A percentile compares a stretch with the other conserved stretches of the same genome.
Evolutionary conservation across 2,113 vertebrate genomes (phyloP).

Genomic region (Apeltes quadracus): DNA sequence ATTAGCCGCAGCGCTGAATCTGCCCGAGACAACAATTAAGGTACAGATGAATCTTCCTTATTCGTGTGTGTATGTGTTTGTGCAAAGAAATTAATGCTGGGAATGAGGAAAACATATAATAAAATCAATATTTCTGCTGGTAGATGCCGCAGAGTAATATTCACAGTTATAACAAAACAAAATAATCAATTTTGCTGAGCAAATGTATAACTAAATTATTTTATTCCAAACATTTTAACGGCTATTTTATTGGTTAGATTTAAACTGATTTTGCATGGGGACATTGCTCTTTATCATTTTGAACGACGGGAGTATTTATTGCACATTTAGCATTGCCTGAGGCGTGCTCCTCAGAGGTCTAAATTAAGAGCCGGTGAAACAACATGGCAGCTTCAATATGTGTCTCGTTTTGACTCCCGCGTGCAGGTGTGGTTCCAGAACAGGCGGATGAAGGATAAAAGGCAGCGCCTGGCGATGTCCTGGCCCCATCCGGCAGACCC

Average conservation of each 20-base stretch:
- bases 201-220: too few species aligned
- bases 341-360: constrained; percentile 12
- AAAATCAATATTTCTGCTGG: background rate
- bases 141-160: background rate
- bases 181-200: too few species aligned
- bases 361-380: constrained; percentile 25
- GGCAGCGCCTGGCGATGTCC: constrained; percentile 97
- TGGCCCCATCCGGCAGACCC: constrained; percentile 99
- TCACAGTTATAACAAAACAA: background rate
- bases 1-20: constrained; percentile 93
- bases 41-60: constrained; percentile 72
- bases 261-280: background rate
- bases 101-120: background rate
- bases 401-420: constrained; percentile 67
- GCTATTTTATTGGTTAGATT: background rate
- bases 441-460: constrained; percentile 95
- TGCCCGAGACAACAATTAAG: constrained; percentile 99
- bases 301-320: background rate
- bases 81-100: background rate
- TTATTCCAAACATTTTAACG: too few species aligned
- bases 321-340: background rate
- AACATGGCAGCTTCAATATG: constrained; percentile 70
- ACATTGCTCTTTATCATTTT: background rate
- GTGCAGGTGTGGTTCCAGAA: constrained; percentile 96
- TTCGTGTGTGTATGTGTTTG: constrained; percentile 6